Conservation (phyloP, 2,113 vertebrate species). For the human region GRCh38 chr1:83848501-83849000, state of each 20-base stretch:
- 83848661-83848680: background rate
- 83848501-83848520: background rate
- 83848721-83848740: background rate
- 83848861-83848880: background rate
- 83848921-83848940: background rate
- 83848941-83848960: background rate
- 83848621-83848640: background rate
- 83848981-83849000: background rate
- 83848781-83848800: background rate
- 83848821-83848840: background rate
- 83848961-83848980: background rate
- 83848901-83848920: background rate
- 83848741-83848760: background rate
- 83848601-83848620: background rate
- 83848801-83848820: background rate
- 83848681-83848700: background rate
- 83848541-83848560: background rate
- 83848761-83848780: background rate
- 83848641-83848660: background rate
- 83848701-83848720: background rate
- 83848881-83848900: background rate
- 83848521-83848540: background rate
- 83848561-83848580: background rate
- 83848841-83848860: background rate
- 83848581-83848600: background rate